A percentile compares a stretch with the other conserved stretches of the same genome.
Evolutionary conservation across 2,113 vertebrate genomes (phyloP).

Genomic region (Ptychochromis oligacanthus): DNA sequence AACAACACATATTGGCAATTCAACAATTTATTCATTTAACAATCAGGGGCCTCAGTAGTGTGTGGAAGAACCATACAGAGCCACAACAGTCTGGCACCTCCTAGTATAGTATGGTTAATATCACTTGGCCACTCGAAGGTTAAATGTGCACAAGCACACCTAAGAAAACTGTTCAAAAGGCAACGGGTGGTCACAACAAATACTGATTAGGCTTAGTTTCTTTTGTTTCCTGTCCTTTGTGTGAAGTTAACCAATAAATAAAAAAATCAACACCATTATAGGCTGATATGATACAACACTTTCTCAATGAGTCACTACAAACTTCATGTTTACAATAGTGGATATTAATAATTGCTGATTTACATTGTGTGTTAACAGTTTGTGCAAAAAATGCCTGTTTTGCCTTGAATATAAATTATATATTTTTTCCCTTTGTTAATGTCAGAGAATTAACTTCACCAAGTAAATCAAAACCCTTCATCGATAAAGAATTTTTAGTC

Average conservation of each 20-base stretch:
- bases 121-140: too few species aligned
- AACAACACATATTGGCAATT: too few species aligned
- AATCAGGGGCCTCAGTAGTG: too few species aligned
- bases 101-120: too few species aligned
- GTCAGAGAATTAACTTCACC: background rate
- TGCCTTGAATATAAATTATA: background rate
- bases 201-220: too few species aligned
- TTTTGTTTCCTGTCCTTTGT: background rate
- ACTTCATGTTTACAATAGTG: background rate
- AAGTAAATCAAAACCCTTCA: background rate
- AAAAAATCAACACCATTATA: background rate
- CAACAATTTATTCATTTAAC: too few species aligned
- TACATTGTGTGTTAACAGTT: background rate
- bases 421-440: background rate
- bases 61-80: too few species aligned
- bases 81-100: too few species aligned
- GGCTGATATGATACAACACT: background rate
- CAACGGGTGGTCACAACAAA: too few species aligned
- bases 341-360: background rate
- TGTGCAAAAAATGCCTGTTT: too few species aligned
- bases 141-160: too few species aligned
- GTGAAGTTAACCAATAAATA: background rate
- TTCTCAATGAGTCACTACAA: background rate
- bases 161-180: too few species aligned
- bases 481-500: background rate